Percentiles rank a stretch among this genome's conserved stretches.
phyloP scores from a whole-genome alignment of 2,113 vertebrate genomes.

The Cavia aperea region DNA sequence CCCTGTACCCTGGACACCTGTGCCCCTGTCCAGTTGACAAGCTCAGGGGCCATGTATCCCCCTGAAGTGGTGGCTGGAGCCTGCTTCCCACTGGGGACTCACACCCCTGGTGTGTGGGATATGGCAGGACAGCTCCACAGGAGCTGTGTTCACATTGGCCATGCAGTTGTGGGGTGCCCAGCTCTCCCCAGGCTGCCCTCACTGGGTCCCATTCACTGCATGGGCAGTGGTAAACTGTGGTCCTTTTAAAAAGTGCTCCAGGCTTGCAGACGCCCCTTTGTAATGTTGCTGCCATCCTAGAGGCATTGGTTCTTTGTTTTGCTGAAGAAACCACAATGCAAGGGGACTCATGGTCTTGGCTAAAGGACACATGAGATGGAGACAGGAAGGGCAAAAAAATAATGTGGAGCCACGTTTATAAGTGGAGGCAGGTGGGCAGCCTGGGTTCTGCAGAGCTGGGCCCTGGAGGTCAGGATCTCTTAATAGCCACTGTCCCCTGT shows the following conservation, averaged over 20 bases:
- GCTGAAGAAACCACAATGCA: neutral
- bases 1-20: accelerated
- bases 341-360: neutral
- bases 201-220: no score
- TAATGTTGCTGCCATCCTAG: accelerated
- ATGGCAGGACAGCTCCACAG: accelerated
- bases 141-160: accelerated
- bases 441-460: neutral
- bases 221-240: accelerated
- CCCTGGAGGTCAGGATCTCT: neutral
- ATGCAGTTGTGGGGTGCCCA: accelerated
- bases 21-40: accelerated
- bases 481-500: accelerated
- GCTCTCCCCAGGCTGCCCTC: neutral
- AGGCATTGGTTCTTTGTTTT: neutral
- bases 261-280: accelerated
- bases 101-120: accelerated
- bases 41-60: neutral
- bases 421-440: neutral
- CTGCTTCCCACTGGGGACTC: accelerated
- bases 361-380: neutral
- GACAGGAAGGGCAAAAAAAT: neutral
- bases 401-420: neutral
- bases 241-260: accelerated
- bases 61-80: no score